phyloP scores from a whole-genome alignment of 2,888 invertebrate species.

The Andrena flavipes region DNA sequence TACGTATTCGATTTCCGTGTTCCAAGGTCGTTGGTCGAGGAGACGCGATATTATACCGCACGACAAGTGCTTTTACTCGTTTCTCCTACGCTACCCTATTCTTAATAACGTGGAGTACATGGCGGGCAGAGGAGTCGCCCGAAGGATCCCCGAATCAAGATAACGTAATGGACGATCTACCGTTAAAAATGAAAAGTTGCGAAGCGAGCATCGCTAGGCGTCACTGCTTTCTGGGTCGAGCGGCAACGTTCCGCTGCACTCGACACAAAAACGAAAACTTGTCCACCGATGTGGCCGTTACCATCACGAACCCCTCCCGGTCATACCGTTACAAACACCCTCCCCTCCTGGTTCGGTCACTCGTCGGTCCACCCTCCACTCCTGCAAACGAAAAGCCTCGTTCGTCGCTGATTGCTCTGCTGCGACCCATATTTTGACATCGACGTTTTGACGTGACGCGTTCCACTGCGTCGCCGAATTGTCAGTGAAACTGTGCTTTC shows the following conservation, averaged over 20 bases:
- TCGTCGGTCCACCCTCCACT: conserved; percentile 18
- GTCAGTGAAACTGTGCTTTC: conserved; percentile 30
- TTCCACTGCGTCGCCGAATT: conserved; percentile 43
- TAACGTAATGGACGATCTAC: conserved; percentile 3
- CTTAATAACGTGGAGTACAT: background rate
- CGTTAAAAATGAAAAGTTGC: conserved; percentile 61
- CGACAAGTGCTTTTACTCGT: background rate
- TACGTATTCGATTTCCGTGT: conserved; percentile 36
- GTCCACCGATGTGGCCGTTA: conserved; percentile 45
- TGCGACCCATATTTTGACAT: conserved; percentile 72
- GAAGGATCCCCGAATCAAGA: background rate
- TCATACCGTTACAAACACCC: conserved; percentile 29
- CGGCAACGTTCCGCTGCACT: conserved; percentile 56
- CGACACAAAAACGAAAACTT: conserved; percentile 64
- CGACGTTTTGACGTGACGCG: conserved; percentile 66
- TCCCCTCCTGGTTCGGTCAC: conserved; percentile 10
- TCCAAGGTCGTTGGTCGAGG: conserved; percentile 40
- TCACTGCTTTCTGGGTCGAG: conserved; percentile 48
- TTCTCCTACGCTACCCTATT: background rate
- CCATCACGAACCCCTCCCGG: conserved; percentile 7
- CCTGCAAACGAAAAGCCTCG: conserved; percentile 62
- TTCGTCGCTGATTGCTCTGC: conserved; percentile 67
- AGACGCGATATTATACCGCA: background rate
- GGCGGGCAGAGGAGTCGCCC: background rate
- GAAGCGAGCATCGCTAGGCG: conserved; percentile 13